Evolutionary conservation across 1,140 invertebrate genomes (phyloP), one percentile per base, ranked within the genome.

Genomic region (Drosophila sp.): DNA sequence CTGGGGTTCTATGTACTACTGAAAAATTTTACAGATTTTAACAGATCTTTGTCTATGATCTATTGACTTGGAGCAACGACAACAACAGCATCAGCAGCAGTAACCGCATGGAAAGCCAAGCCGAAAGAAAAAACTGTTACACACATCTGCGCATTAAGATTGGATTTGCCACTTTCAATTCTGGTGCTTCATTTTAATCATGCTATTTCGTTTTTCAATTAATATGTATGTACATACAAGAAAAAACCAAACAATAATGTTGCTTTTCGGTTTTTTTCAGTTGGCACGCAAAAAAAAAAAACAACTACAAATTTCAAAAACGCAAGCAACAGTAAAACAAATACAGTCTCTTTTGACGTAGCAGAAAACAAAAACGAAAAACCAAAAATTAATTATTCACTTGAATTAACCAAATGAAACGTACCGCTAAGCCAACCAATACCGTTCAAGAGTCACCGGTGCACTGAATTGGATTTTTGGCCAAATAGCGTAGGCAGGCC

Each of bases 361-460:
- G 35, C 17, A 30, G 35, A 61, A 54, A 44, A 33, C 25, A 58
- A 70, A 40, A 38, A 38, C 2, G 4, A 38, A 32, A 17, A 23
- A 25, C 62, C 41, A 23, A 23, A 50, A 50, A 11, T 64, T 58
- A 55, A 58, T 38, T 75, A 75, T 68, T 47, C 72, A 74, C 71
- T 58, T 23, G n/a, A 35, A 17, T 5, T 38, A 58, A 50, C 71
- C 47, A 67, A 27, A 35, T 58, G 40, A 35, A 66, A 63, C 44
- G 58, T 58, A 77, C 71, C 84, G 80, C 69, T 66, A 72, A 75
- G 67, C 90, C 83, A 90, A 91, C 90, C 44, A 91, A 79, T 89
- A 82, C 90, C 86, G 90, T 91, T 90, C 86, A 79, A 91, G 86
- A 91, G 90, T 90, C 78, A 86, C 78, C 86, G 90, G 80, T 91